Conservation (phyloP, 2,797 vertebrate genomes). For the Lithobates sylvaticus region DNA sequence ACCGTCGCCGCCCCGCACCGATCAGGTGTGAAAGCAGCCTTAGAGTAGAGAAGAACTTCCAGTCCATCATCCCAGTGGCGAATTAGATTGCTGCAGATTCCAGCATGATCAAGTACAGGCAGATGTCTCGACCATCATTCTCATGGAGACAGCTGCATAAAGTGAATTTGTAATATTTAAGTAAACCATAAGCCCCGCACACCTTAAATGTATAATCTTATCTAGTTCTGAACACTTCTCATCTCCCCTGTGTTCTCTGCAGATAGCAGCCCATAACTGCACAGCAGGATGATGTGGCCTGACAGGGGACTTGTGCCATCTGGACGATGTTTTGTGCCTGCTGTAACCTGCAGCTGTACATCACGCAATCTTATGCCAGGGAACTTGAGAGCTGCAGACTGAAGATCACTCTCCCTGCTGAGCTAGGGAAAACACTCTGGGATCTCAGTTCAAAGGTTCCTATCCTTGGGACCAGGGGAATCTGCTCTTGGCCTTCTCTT, state of each 20-base stretch:
- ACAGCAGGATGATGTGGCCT: background rate
- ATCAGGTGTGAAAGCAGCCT: too few species aligned
- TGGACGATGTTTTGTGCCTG: background rate
- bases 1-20: too few species aligned
- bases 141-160: background rate
- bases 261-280: background rate
- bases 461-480: constrained; percentile 20
- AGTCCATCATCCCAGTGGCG: too few species aligned
- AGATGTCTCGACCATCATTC: background rate
- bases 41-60: too few species aligned
- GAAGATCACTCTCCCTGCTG: background rate
- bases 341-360: background rate
- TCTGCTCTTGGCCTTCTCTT: background rate
- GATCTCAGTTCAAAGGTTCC: constrained; percentile 38
- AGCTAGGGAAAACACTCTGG: constrained; percentile 3
- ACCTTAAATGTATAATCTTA: background rate
- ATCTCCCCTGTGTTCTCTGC: background rate
- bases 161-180: background rate
- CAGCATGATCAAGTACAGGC: background rate
- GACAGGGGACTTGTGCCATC: background rate
- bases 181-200: background rate
- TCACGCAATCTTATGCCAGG: background rate
- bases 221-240: background rate
- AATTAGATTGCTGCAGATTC: background rate
- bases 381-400: background rate